Evolutionary conservation across 2,113 vertebrate genomes (phyloP).

Genomic region (Anguilla japonica): DNA sequence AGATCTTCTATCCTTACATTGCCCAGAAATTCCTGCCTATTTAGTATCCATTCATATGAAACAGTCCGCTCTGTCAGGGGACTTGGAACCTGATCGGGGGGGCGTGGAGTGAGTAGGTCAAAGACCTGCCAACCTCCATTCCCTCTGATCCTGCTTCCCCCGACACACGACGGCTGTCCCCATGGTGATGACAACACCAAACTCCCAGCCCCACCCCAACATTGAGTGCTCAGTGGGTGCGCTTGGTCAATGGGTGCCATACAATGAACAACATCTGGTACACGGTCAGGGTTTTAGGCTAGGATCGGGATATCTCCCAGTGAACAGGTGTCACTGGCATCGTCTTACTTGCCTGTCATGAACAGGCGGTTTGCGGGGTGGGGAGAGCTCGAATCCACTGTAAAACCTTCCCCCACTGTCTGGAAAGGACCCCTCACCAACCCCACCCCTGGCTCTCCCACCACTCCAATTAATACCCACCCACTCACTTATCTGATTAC

Average conservation of each 20-base stretch:
- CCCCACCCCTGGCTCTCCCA: background rate
- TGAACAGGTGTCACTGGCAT: constrained; percentile 36
- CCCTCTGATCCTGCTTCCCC: background rate
- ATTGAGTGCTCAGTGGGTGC: background rate
- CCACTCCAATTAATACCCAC: background rate
- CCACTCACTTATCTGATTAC: constrained; percentile 16
- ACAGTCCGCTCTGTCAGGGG: constrained; percentile 3
- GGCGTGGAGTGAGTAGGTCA: background rate
- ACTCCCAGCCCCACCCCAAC: background rate
- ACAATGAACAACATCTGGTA: constrained; percentile 47
- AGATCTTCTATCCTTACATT: background rate
- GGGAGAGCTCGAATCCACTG: background rate
- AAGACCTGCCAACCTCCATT: constrained; percentile 4
- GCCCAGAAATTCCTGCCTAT: constrained; percentile 1
- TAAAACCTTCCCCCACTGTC: background rate
- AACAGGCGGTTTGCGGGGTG: background rate
- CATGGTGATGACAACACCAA: background rate
- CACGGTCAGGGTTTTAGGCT: constrained; percentile 31
- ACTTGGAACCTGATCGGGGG: constrained; percentile 27
- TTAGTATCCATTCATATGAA: constrained; percentile 24
- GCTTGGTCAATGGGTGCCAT: background rate
- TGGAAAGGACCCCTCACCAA: background rate
- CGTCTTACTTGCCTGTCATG: constrained; percentile 1
- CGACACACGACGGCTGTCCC: constrained; percentile 13
- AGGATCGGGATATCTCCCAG: constrained; percentile 20